Conservation (phyloP, 2,797 vertebrate species). For the Garrulus glandarius region DNA sequence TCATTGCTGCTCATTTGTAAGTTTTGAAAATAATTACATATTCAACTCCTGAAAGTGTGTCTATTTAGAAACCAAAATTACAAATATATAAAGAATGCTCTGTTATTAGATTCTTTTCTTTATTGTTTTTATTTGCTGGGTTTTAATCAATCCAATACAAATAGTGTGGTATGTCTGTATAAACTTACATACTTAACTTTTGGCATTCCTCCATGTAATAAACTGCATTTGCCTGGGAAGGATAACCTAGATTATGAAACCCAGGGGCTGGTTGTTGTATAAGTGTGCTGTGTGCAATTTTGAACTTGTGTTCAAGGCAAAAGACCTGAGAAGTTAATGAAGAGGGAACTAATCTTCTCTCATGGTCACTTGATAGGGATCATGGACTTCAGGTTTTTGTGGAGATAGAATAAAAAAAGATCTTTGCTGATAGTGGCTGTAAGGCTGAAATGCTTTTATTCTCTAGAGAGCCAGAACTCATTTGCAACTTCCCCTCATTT, state of each 20-base stretch:
- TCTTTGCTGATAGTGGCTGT: background rate
- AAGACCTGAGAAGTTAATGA: constrained; percentile 3
- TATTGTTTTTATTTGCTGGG: background rate
- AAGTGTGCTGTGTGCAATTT: background rate
- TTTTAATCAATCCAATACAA: constrained; percentile 27
- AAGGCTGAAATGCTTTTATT: constrained; percentile 2
- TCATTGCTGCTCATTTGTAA: background rate
- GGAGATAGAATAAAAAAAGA: background rate
- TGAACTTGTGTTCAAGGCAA: background rate
- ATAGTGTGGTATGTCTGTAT: background rate
- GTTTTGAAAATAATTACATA: background rate
- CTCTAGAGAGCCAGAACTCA: constrained; percentile 22
- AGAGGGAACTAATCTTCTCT: background rate
- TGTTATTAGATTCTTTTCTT: constrained; percentile 8
- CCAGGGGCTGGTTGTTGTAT: background rate
- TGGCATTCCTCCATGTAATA: background rate
- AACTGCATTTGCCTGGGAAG: background rate
- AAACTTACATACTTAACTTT: background rate
- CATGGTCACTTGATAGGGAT: background rate
- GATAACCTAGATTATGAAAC: background rate
- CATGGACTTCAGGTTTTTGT: constrained; percentile 10
- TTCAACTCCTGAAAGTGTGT: background rate
- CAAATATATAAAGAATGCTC: background rate
- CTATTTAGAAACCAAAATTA: background rate
- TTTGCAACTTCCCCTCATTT: constrained; percentile 45